Percentiles rank a stretch among this genome's conserved stretches.
Conservation (phyloP, 2,888 invertebrate genomes). For the Perizoma flavofasciatum region DNA sequence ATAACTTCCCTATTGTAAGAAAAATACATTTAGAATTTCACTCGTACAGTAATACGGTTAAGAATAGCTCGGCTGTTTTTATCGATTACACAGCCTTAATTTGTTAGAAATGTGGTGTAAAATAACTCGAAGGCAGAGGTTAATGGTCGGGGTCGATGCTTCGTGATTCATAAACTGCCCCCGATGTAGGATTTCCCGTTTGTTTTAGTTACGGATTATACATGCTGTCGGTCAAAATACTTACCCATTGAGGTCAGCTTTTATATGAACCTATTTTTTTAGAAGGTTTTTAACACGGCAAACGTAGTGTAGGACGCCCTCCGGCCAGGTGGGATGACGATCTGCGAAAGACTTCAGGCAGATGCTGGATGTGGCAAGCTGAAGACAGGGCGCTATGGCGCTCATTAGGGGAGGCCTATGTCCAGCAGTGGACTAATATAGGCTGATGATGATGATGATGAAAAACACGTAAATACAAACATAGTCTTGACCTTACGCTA, state of each 20-base stretch:
- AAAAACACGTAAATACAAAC: too few relatives aligned
- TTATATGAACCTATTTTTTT: too few relatives aligned
- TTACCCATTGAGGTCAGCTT: not conserved
- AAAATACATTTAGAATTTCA: slow-evolving; percentile 18
- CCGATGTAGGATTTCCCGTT: slow-evolving; percentile 37
- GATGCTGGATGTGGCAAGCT: too few relatives aligned
- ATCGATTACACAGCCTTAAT: slow-evolving; percentile 32
- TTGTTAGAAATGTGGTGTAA: slow-evolving; percentile 32
- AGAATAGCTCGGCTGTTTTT: slow-evolving; percentile 13
- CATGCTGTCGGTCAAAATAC: not conserved
- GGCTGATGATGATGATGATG: too few relatives aligned
- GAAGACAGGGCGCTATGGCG: too few relatives aligned
- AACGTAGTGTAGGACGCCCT: too few relatives aligned
- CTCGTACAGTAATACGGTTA: slow-evolving; percentile 15
- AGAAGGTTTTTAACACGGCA: too few relatives aligned
- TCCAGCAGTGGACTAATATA: too few relatives aligned
- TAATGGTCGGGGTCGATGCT: slow-evolving; percentile 60
- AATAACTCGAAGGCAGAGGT: slow-evolving; percentile 46
- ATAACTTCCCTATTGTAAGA: slow-evolving; percentile 26
- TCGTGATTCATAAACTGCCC: slow-evolving; percentile 70
- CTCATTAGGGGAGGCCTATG: too few relatives aligned
- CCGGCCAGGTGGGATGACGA: too few relatives aligned
- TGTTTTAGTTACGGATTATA: slow-evolving; percentile 20
- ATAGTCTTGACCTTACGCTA: too few relatives aligned
- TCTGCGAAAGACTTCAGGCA: too few relatives aligned